Evolutionary conservation across 23 tunicate species (phyloP), one percentile per base, ranked within the genome.

Genomic region (Ciona savignyi): DNA sequence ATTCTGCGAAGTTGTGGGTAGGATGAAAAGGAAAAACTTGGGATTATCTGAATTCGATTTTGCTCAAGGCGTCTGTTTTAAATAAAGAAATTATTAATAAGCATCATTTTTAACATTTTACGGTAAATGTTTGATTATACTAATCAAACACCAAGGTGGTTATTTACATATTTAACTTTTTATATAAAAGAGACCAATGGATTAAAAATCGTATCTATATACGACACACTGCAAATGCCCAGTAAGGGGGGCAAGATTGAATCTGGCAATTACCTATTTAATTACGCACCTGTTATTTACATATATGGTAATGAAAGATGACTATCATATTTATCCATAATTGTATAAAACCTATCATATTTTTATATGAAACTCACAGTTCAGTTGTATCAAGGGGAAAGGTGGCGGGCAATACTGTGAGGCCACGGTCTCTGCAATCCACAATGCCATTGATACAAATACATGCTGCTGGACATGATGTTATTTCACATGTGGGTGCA

Each of bases 21-120:
- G 3, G 75, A 26, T 6, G 82, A 65, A 32, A 87, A 88, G 0
- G 96, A 87, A 62, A 68, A 30, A n/a, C 87, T 21, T 27, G 96
- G 96, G 25, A 88, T 67, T 25, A 71, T 63, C 63, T 68, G 63
- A 32, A 88, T 82, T 30, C 30, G 32, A 68, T 88, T 88, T 62
- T 82, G 87, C 65, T 82, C 96, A 33, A 88, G 60, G 0, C 88
- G 84, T 28, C 96, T 88, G 78, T 26, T 77, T 80, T 63, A 23
- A 32, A 30, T 22, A 25, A 70, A 77, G 49, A n/a, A n/a, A 21
- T 3, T 21, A 27, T 20, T 35, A 70, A 2, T 32, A 25, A n/a
- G n/a, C n/a, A n/a, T n/a, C n/a, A n/a, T n/a, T n/a, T n/a, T n/a
- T n/a, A n/a, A n/a, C n/a, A n/a, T n/a, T n/a, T n/a, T n/a, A n/a